Evolutionary conservation across 2,797 vertebrate genomes (phyloP), one percentile per base, ranked within the genome.

Genomic region (Euphonia xanthogaster): DNA sequence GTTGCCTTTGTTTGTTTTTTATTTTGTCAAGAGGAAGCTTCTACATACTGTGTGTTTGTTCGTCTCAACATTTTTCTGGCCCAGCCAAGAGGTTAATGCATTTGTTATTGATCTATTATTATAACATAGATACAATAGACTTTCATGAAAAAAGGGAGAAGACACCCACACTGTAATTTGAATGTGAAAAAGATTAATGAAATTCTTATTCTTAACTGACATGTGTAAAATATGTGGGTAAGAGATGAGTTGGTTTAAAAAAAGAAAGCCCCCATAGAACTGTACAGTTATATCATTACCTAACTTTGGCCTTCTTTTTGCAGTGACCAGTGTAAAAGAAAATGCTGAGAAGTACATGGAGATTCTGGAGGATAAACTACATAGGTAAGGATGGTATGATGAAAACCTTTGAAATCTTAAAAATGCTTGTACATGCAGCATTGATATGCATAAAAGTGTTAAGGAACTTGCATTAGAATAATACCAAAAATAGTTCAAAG

Each of bases 321-420:
- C 97, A 99, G 99, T 98, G 91, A 96, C 94, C 50, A 93, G 35
- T 22, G 82, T 99, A 92, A 98, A 98, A 95, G 98, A 98, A 91
- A 98, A 97, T 71, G 88, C 97, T 14, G 71, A 90, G 88, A 98
- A 98, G 89, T 98, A 98, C 61, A 98, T 98, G 95, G 98, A 97
- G 92, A 76, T 98, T 18, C 88, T 99, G 74, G 98, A 98, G 94
- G 98, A 98, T 91, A 97, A 98, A 81, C 86, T 99, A 70, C 97
- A 96, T 90, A 98, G 98, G 99, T 99, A 97, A 97, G 97, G 23
- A 73, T 40, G 27, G 23, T n/a, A 53, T 54, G 0, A 35, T 33
- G 28, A 45, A 57, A 88, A 73, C 17, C 22, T 86, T 50, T 79
- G 53, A 50, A 78, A 58, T n/a, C 47, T 37, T 68, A 76, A 60